phyloP scores from a whole-genome alignment of 2,113 vertebrate species.

The Emberiza fucata region DNA sequence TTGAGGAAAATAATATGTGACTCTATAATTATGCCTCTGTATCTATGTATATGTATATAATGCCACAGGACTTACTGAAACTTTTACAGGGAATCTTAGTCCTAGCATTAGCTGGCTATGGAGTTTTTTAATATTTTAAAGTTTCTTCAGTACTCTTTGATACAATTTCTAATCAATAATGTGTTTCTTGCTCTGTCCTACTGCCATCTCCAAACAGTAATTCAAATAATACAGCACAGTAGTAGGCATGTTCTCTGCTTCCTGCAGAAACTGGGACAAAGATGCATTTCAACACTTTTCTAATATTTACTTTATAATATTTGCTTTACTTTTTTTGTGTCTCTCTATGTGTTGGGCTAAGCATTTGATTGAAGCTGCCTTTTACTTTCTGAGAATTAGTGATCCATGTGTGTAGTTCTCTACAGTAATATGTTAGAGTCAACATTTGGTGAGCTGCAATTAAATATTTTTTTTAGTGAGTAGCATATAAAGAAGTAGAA shows the following conservation, averaged over 20 bases:
- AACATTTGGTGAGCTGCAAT: not conserved
- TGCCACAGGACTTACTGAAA: not conserved
- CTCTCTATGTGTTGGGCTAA: not conserved
- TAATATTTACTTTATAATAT: slow-evolving; percentile 27
- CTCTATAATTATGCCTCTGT: not conserved
- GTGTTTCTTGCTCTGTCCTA: not conserved
- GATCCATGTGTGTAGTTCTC: not conserved
- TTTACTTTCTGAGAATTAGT: not conserved
- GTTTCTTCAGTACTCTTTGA: not conserved
- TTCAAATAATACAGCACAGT: not conserved
- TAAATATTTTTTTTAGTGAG: not conserved
- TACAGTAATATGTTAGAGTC: not conserved
- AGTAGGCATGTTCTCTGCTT: not conserved
- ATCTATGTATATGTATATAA: not conserved
- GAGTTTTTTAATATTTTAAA: not conserved
- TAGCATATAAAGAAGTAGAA: not conserved
- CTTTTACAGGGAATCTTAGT: not conserved
- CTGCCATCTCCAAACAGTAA: not conserved
- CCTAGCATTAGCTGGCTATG: not conserved
- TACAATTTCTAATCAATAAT: not conserved
- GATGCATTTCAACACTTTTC: slow-evolving; percentile 34
- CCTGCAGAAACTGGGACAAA: slow-evolving; percentile 20
- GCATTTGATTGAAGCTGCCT: not conserved
- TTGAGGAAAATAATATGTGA: not conserved
- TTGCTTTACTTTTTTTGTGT: slow-evolving; percentile 25